Evolutionary conservation across 2,888 invertebrate genomes (phyloP).

Genomic region (Drosophila prolongata): DNA sequence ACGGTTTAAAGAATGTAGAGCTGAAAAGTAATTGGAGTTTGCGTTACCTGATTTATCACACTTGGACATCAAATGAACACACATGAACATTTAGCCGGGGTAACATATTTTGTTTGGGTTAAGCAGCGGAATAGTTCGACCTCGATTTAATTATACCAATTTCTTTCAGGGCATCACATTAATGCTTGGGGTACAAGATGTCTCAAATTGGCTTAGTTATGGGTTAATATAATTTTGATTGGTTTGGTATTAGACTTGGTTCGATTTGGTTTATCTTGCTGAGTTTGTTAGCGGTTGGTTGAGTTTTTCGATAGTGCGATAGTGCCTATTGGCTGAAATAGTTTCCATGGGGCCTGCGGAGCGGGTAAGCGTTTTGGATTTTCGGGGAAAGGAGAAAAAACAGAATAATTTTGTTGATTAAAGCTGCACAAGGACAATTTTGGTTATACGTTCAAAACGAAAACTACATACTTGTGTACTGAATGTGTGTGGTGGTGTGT

Average conservation of each 20-base stretch:
- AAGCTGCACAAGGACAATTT: constrained; percentile 52
- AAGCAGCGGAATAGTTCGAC: constrained; percentile 64
- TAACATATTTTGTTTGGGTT: constrained; percentile 48
- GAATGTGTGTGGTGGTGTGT: constrained; percentile 38
- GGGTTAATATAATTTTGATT: constrained; percentile 66
- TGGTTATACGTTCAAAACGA: constrained; percentile 58
- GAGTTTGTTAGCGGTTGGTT: constrained; percentile 30
- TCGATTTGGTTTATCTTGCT: constrained; percentile 45
- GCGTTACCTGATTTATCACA: constrained; percentile 62
- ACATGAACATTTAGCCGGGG: constrained; percentile 37
- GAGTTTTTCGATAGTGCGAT: constrained; percentile 39
- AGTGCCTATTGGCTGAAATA: constrained; percentile 77
- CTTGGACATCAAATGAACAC: constrained; percentile 65
- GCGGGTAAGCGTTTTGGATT: constrained; percentile 58
- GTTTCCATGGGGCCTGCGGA: constrained; percentile 83
- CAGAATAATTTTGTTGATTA: constrained; percentile 65
- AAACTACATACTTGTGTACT: constrained; percentile 61
- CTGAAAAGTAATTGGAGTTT: constrained; percentile 26
- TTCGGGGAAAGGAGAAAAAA: constrained; percentile 59
- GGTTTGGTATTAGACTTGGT: constrained; percentile 46
- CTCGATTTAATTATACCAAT: constrained; percentile 48
- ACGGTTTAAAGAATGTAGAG: not conserved
- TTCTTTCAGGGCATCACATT: constrained; percentile 59
- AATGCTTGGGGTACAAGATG: constrained; percentile 47
- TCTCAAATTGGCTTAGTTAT: constrained; percentile 73